A percentile compares a stretch with the other conserved stretches of the same genome.
phyloP scores from a whole-genome alignment of 2,113 vertebrate species.

The Myocastor coypus region DNA sequence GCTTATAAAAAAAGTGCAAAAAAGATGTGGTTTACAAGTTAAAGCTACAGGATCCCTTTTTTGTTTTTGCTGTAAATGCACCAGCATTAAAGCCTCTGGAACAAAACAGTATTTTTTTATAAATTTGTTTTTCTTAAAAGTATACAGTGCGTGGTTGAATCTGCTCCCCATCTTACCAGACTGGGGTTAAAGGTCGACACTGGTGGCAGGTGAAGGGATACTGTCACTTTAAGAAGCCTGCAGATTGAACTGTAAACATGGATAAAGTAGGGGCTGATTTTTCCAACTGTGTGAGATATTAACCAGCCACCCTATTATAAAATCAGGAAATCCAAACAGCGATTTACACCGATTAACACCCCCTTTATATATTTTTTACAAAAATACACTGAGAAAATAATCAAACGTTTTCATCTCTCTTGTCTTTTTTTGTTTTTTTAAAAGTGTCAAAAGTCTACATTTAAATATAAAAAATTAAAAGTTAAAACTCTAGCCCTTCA shows the following conservation, averaged over 20 bases:
- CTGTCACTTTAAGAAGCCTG: conserved; percentile 99
- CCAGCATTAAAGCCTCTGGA: conserved; percentile 84
- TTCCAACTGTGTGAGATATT: conserved; percentile 88
- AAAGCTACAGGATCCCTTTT: conserved; percentile 98
- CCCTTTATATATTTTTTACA: conserved; percentile 99
- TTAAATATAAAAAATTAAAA: too few species aligned
- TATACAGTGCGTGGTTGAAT: conserved; percentile 79
- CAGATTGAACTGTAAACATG: conserved; percentile 99
- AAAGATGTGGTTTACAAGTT: conserved; percentile 95
- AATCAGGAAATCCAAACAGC: conserved; percentile 99
- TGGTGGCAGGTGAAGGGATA: conserved; percentile 87
- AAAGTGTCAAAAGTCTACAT: too few species aligned
- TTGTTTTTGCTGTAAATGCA: conserved; percentile 85
- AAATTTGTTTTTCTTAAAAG: conserved; percentile 74
- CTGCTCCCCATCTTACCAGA: conserved; percentile 60
- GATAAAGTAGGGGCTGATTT: conserved; percentile 94
- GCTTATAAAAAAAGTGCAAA: conserved; percentile 95
- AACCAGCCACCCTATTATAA: conserved; percentile 95
- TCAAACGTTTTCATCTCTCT: conserved; percentile 98
- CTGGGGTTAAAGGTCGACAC: conserved; percentile 73
- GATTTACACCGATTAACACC: conserved; percentile 98
- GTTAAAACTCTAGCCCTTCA: too few species aligned
- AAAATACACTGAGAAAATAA: conserved; percentile 99
- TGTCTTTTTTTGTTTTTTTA: conserved; percentile 91
- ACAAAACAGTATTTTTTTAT: conserved; percentile 78